phyloP scores from a whole-genome alignment of 2,113 vertebrate species.

The Lontra canadensis region DNA sequence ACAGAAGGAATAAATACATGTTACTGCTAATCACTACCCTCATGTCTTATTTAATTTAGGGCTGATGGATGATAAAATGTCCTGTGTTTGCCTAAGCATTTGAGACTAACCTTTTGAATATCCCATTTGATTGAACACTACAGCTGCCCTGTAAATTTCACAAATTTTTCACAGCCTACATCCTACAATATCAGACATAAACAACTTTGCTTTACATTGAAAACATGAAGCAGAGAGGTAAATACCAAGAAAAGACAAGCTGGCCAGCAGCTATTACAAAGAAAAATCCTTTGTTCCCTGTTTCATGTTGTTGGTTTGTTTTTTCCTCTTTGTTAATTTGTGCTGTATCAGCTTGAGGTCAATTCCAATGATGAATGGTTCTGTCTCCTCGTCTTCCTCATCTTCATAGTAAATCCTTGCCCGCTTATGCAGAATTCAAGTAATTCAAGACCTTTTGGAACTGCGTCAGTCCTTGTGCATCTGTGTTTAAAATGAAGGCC shows the following conservation, averaged over 20 bases:
- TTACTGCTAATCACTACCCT: background rate
- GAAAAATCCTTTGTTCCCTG: background rate
- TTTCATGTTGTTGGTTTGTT: background rate
- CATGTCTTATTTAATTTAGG: background rate
- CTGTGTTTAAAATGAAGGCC: constrained; percentile 53
- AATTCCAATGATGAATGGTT: constrained; percentile 41
- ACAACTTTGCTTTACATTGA: constrained; percentile 1
- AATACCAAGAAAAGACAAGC: constrained; percentile 16
- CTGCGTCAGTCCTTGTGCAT: background rate
- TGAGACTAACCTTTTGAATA: background rate
- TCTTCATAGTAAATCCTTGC: constrained; percentile 42
- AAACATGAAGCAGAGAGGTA: background rate
- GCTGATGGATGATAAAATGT: background rate
- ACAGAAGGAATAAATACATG: background rate
- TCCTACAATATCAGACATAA: background rate
- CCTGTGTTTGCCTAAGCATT: background rate
- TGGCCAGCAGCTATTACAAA: background rate
- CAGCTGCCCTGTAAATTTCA: background rate
- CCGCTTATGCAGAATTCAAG: constrained; percentile 38
- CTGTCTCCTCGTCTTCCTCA: constrained; percentile 23
- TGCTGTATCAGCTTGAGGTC: constrained; percentile 16
- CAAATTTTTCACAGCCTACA: background rate
- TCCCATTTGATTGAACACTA: background rate
- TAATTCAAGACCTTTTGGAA: constrained; percentile 39
- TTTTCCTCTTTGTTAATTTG: background rate